These are phyloP conservation scores for Triops cancriformis DNA, from an alignment of 1,140 invertebrate species.

Conservation along the genomic window DNA sequence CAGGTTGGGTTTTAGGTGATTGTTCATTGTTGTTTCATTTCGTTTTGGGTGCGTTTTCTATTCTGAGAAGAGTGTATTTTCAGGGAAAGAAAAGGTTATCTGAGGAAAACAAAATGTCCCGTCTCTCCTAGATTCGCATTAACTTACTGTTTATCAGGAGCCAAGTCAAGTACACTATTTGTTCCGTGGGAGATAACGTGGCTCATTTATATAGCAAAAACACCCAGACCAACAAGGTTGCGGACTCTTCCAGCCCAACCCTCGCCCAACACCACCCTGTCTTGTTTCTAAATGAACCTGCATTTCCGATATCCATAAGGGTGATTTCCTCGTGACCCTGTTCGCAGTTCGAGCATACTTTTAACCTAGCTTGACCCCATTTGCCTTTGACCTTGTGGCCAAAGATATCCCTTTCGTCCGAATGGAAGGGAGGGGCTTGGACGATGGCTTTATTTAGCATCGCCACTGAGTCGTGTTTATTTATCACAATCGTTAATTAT, in stretches of 20 bases:
- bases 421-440: not conserved
- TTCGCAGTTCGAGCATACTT: not conserved
- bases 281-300: not conserved
- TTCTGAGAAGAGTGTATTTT: not conserved
- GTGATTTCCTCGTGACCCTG: not conserved
- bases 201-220: not conserved
- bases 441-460: slow-evolving; percentile 1
- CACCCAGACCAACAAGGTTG: no score
- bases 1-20: no score
- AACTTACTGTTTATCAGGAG: not conserved
- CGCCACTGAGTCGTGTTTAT: not conserved
- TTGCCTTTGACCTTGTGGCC: not conserved
- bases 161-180: not conserved
- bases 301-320: not conserved
- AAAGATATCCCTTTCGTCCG: not conserved
- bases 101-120: not conserved
- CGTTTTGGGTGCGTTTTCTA: not conserved
- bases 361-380: not conserved
- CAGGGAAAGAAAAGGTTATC: not conserved
- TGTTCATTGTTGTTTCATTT: not conserved
- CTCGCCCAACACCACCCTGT: not conserved
- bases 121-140: not conserved
- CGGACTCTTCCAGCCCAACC: no score
- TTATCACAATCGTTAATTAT: not conserved
- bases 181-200: not conserved